Conservation (phyloP, 2,888 invertebrate genomes). For the Drosophila anomelani region DNA sequence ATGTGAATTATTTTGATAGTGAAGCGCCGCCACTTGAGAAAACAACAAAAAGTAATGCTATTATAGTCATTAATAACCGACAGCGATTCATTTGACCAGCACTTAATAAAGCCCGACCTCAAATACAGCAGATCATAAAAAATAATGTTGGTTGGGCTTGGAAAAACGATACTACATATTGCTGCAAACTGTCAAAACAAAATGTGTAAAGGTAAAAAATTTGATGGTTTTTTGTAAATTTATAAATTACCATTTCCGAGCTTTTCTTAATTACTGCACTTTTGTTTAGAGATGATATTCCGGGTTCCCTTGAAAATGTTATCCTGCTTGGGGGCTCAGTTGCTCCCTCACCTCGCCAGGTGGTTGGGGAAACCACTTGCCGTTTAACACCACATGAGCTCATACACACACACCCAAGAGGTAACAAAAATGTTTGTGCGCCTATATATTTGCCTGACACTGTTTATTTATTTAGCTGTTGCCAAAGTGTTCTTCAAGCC, state of each 20-base stretch:
- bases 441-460: constrained; percentile 25
- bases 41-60: constrained; percentile 38
- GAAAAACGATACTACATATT: constrained; percentile 4
- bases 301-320: not conserved
- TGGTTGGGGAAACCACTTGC: constrained; percentile 39
- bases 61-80: constrained; percentile 63
- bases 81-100: constrained; percentile 57
- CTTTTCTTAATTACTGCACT: not conserved
- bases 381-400: constrained; percentile 54
- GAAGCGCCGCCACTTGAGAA: constrained; percentile 40
- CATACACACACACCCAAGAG: constrained; percentile 1
- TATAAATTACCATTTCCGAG: not conserved
- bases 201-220: not conserved
- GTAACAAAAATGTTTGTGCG: constrained; percentile 13
- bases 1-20: constrained; percentile 33
- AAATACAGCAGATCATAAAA: constrained; percentile 25
- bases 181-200: constrained; percentile 1
- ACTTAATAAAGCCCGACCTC: constrained; percentile 40
- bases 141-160: constrained; percentile 9
- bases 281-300: not conserved
- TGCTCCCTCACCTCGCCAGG: constrained; percentile 34
- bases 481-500: constrained; percentile 59
- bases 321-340: constrained; percentile 37
- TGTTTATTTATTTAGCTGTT: constrained; percentile 73
- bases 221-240: not conserved